phyloP scores from a whole-genome alignment of 2,113 vertebrate genomes.

The Lepus timidus region DNA sequence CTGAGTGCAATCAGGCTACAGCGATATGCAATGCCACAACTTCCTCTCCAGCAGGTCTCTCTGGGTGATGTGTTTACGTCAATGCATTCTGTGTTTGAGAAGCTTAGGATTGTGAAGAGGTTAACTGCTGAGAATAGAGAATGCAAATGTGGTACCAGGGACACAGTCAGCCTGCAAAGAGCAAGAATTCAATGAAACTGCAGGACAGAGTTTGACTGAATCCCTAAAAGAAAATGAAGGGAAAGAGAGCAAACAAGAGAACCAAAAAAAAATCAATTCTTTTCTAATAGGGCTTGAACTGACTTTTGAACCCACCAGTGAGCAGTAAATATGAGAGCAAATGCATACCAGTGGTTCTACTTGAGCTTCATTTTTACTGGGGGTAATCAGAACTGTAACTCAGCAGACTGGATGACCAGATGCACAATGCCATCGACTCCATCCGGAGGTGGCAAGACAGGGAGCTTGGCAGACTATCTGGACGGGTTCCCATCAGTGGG shows the following conservation, averaged over 20 bases:
- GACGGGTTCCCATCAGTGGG: background rate
- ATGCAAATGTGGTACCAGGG: constrained; percentile 1
- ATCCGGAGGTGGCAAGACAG: background rate
- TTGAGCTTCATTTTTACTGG: background rate
- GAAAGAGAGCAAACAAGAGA: constrained; percentile 13
- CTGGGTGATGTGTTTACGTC: background rate
- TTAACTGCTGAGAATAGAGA: constrained; percentile 22
- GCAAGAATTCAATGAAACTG: background rate
- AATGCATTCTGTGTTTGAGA: constrained; percentile 2
- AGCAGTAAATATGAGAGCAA: constrained; percentile 28
- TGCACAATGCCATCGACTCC: background rate
- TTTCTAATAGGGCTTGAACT: background rate
- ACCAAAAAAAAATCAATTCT: background rate
- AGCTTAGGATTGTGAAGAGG: background rate
- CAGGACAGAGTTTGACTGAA: background rate
- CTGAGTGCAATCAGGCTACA: background rate
- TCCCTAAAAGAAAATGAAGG: constrained; percentile 37
- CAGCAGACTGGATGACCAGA: constrained; percentile 1
- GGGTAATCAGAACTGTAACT: background rate
- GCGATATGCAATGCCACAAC: rapidly evolving
- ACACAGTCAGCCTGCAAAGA: constrained; percentile 26
- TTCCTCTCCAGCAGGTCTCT: background rate
- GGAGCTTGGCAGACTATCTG: background rate
- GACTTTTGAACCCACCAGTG: background rate
- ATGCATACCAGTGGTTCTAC: background rate